Evolutionary conservation across 1,140 invertebrate genomes (phyloP).

Genomic region (Rhyzopertha dominica): DNA sequence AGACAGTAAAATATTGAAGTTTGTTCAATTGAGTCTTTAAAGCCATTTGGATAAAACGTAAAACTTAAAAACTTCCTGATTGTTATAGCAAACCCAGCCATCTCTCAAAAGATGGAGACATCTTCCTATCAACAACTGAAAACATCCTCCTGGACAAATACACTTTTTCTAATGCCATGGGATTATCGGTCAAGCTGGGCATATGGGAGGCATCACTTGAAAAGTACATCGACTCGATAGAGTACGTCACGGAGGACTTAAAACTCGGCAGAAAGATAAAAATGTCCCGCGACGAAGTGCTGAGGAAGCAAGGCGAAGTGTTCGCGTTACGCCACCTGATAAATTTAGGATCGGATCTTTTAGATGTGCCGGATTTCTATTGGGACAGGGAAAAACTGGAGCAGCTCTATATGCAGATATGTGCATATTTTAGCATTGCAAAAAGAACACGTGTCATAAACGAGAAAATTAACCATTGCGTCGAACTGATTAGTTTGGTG

Average conservation of each 20-base stretch:
- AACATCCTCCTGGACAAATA: slow-evolving; percentile 61
- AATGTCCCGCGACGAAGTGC: slow-evolving; percentile 65
- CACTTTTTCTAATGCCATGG: slow-evolving; percentile 85
- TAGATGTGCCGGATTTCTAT: slow-evolving; percentile 95
- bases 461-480: slow-evolving; percentile 89
- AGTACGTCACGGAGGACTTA: slow-evolving; percentile 75
- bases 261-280: slow-evolving; percentile 63
- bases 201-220: slow-evolving; percentile 87
- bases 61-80: too few species aligned
- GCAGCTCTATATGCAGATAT: slow-evolving; percentile 72
- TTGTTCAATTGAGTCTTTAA: too few species aligned
- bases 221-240: slow-evolving; percentile 75
- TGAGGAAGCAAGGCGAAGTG: slow-evolving; percentile 87
- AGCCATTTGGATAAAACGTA: too few species aligned
- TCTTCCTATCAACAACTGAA: slow-evolving; percentile 43
- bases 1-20: too few species aligned
- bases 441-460: slow-evolving; percentile 88
- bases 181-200: slow-evolving; percentile 85
- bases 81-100: slow-evolving; percentile 46
- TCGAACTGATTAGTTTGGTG: slow-evolving; percentile 82
- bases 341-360: slow-evolving; percentile 87
- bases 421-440: slow-evolving; percentile 76
- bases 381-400: slow-evolving; percentile 91
- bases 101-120: slow-evolving; percentile 34
- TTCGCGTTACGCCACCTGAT: slow-evolving; percentile 84